These are phyloP conservation scores for Balanococcus diminutus DNA, from an alignment of 2,888 invertebrate species.

Conservation along the genomic window DNA sequence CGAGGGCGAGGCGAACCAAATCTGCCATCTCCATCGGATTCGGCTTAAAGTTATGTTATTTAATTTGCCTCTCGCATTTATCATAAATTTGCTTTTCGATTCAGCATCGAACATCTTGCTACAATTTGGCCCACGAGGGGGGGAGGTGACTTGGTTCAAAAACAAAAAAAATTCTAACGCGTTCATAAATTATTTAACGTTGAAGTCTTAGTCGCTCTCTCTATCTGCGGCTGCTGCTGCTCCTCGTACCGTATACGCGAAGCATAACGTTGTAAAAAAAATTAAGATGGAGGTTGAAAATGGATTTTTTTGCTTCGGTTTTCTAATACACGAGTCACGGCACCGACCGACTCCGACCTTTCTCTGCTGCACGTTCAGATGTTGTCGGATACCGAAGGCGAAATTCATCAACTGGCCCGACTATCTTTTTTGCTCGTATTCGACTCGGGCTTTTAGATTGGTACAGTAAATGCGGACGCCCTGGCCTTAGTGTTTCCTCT, in stretches of 20 bases:
- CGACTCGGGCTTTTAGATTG: not conserved
- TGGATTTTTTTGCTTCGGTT: not conserved
- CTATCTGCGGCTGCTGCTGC: too few relatives aligned
- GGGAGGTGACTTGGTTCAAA: slow-evolving; percentile 15
- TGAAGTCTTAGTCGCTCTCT: not conserved
- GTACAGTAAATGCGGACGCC: slow-evolving; percentile 3
- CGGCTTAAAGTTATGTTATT: slow-evolving; percentile 37
- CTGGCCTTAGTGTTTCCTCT: slow-evolving; percentile 1
- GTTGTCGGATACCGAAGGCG: slow-evolving; percentile 23
- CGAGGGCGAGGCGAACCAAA: not conserved
- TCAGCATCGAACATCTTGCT: slow-evolving; percentile 24
- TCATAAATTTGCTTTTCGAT: slow-evolving; percentile 34
- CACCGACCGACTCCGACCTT: not conserved
- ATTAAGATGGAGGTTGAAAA: slow-evolving; percentile 20
- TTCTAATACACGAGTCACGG: not conserved
- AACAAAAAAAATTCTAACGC: not conserved
- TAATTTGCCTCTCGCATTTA: slow-evolving; percentile 30
- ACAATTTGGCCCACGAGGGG: not conserved
- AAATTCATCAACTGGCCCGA: slow-evolving; percentile 4
- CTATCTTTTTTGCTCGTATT: slow-evolving; percentile 1
- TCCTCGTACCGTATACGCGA: not conserved
- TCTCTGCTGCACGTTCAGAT: not conserved
- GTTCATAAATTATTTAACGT: slow-evolving; percentile 27
- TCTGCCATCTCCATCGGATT: slow-evolving; percentile 21
- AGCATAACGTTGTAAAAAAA: slow-evolving; percentile 14